A percentile compares a stretch with the other conserved stretches of the same genome.
Conservation (phyloP, 2,113 vertebrate genomes). For the Hippocampus zosterae region DNA sequence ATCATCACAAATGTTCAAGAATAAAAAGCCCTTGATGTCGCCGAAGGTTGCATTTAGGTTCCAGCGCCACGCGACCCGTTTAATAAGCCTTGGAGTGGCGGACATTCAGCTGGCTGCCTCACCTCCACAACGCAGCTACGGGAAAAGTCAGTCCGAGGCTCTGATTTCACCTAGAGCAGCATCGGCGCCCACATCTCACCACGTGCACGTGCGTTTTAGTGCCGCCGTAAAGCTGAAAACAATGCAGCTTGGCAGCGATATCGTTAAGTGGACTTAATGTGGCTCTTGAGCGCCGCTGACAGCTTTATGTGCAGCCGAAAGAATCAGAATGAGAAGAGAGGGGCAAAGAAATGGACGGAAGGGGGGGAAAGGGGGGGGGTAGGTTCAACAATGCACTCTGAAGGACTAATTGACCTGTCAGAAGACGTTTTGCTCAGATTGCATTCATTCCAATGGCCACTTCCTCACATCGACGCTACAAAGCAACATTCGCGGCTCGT, state of each 20-base stretch:
- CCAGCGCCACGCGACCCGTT: slow-evolving; percentile 22
- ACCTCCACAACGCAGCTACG: slow-evolving; percentile 32
- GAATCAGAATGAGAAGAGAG: slow-evolving; percentile 43
- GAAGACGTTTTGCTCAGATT: slow-evolving; percentile 47
- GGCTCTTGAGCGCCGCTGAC: slow-evolving; percentile 41
- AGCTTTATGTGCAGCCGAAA: slow-evolving; percentile 49
- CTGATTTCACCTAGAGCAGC: slow-evolving; percentile 22
- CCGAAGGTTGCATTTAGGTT: slow-evolving; percentile 41
- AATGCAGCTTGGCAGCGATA: slow-evolving; percentile 30
- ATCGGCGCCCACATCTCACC: slow-evolving; percentile 23
- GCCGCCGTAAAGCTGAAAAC: slow-evolving; percentile 50
- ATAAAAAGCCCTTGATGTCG: slow-evolving; percentile 31
- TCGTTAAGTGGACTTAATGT: slow-evolving; percentile 37
- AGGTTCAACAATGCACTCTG: slow-evolving; percentile 39
- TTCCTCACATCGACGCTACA: slow-evolving; percentile 23
- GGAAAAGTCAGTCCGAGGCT: slow-evolving; percentile 20
- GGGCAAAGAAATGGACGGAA: slow-evolving; percentile 34
- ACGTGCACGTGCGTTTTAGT: slow-evolving; percentile 34
- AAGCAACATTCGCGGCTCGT: slow-evolving; percentile 5
- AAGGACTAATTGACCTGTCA: slow-evolving; percentile 38
- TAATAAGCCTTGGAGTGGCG: slow-evolving; percentile 26
- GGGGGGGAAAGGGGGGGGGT: slow-evolving; percentile 30
- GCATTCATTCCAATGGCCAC: slow-evolving; percentile 17
- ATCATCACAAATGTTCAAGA: slow-evolving; percentile 12
- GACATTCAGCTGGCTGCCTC: slow-evolving; percentile 48